Conservation (phyloP, 2,113 vertebrate species). For the Vicugna pacos region DNA sequence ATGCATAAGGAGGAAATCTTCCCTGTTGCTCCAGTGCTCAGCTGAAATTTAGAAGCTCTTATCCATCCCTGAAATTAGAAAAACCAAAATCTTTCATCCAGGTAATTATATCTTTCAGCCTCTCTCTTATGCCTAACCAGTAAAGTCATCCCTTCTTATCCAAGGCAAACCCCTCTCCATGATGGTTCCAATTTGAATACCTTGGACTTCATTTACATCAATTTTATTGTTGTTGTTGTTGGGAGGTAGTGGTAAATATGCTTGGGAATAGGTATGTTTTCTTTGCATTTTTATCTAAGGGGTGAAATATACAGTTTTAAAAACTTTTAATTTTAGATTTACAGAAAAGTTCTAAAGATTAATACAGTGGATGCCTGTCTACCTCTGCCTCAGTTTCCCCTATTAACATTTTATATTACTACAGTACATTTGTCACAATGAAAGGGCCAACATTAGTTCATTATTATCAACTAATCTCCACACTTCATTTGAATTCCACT, state of each 20-base stretch:
- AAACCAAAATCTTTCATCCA: background rate
- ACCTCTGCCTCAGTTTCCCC: background rate
- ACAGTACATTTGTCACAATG: background rate
- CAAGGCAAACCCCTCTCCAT: background rate
- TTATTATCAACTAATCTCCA: background rate
- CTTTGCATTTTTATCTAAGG: background rate
- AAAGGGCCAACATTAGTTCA: background rate
- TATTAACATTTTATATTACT: background rate
- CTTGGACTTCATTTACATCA: too few relatives aligned
- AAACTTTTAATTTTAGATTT: background rate
- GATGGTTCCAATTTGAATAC: background rate
- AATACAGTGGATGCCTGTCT: background rate
- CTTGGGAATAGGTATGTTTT: background rate
- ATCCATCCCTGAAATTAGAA: slow-evolving; percentile 47
- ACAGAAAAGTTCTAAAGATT: background rate
- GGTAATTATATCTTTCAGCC: background rate
- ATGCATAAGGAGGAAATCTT: background rate
- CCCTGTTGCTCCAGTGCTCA: background rate
- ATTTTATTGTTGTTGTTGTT: background rate
- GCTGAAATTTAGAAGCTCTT: background rate
- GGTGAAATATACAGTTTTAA: background rate
- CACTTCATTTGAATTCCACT: background rate
- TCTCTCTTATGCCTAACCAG: background rate
- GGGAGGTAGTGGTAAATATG: background rate
- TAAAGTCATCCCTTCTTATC: background rate